phyloP scores from a whole-genome alignment of 2,113 vertebrate species.

The Pterocles orientalis region DNA sequence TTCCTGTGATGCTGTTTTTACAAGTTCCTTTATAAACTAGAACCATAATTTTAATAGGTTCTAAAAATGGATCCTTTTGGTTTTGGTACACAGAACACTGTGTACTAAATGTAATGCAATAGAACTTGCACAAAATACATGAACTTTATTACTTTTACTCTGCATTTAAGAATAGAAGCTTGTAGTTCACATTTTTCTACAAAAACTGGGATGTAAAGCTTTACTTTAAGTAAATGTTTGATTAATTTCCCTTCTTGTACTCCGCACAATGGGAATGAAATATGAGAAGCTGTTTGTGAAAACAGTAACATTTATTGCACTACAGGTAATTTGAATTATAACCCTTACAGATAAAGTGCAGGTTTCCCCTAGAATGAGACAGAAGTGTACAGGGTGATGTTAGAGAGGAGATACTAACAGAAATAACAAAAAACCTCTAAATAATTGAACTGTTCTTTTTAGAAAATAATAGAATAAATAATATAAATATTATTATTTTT shows the following conservation, averaged over 20 bases:
- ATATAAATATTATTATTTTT: background rate
- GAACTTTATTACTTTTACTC: background rate
- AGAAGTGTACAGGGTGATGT: background rate
- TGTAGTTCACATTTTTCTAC: background rate
- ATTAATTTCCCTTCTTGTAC: background rate
- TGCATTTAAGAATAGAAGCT: background rate
- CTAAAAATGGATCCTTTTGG: slow-evolving; percentile 40
- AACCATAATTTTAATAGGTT: slow-evolving; percentile 33
- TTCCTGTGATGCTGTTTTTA: slow-evolving; percentile 45
- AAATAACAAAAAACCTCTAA: background rate
- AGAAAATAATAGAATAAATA: background rate
- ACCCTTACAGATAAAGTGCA: background rate
- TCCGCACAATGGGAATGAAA: background rate
- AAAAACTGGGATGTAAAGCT: background rate
- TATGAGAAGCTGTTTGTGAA: background rate
- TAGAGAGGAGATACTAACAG: background rate
- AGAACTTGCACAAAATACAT: background rate
- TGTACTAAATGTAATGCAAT: background rate
- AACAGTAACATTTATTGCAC: background rate
- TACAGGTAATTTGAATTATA: background rate
- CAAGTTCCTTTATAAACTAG: slow-evolving; percentile 24
- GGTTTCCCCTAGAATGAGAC: background rate
- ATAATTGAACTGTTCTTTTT: background rate
- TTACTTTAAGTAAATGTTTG: background rate
- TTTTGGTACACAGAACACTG: slow-evolving; percentile 37